phyloP scores from a whole-genome alignment of 2,113 vertebrate genomes.

The Boleophthalmus pectinirostris region DNA sequence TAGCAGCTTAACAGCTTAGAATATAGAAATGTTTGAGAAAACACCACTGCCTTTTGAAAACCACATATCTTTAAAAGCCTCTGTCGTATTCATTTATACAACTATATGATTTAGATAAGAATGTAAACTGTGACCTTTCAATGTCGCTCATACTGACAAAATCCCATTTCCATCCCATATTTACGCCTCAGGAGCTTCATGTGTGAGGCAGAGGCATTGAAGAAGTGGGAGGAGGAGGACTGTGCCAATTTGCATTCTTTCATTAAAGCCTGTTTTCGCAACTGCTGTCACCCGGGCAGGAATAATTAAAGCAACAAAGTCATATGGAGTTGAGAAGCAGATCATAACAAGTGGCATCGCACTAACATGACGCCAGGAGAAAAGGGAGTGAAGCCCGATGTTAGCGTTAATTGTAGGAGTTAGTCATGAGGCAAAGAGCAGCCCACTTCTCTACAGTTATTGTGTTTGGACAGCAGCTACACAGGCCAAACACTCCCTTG shows the following conservation, averaged over 20 bases:
- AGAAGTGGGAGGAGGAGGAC: conserved; percentile 2
- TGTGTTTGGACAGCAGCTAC: conserved; percentile 11
- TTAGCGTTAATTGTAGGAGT: conserved; percentile 47
- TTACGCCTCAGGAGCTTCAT: neutral
- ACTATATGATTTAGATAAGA: neutral
- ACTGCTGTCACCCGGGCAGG: conserved; percentile 10
- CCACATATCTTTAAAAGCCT: neutral
- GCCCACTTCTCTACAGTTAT: conserved; percentile 20
- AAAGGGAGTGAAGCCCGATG: conserved; percentile 16
- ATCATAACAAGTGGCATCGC: conserved; percentile 36
- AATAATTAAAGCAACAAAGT: neutral
- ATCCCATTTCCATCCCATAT: neutral
- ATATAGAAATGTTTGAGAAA: neutral
- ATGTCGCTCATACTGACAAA: neutral
- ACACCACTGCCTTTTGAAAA: neutral
- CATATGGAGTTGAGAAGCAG: conserved; percentile 11
- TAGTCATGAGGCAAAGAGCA: conserved; percentile 19
- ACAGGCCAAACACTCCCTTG: conserved; percentile 54
- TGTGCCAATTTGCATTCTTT: conserved; percentile 27
- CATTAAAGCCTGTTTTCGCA: conserved; percentile 33
- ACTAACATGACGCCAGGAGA: conserved; percentile 34
- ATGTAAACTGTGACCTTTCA: conserved; percentile 1
- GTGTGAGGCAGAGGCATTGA: neutral
- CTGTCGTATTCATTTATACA: neutral
- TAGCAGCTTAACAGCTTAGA: neutral